Base-by-base conservation (phyloP, 2,888 invertebrate genomes). In the Ophonus ardosiacus region DNA sequence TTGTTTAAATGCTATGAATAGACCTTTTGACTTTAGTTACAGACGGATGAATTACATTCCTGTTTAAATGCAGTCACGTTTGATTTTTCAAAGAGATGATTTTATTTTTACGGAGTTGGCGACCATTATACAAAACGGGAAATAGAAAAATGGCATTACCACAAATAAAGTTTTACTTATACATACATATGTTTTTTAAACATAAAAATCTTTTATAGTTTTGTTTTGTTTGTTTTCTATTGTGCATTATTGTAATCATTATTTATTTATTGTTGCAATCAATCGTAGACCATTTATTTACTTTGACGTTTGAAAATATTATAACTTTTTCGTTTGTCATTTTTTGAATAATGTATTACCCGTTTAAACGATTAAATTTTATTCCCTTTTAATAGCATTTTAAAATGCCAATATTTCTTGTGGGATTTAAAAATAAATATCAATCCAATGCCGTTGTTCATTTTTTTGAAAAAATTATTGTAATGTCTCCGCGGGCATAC, bases 1-100 rank as follows among this genome's bases (percentile, higher is more conserved):
- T 40, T 74, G 71, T 74, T 74, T 74, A 43, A 74, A 51, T 74
- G 43, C 71, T 74, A 43, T 74, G 43, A 74, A 74, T 74, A 74
- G 71, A 17, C 71, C 43, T 40, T 68, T 74, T 74, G 43, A 74
- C 71, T 74, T 74, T 74, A 74, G 71, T 43, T 21, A 43, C 71
- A 43, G 71, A 74, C 40, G 21, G 43, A 74, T 74, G 71, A 74
- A 74, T 68, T 63, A 63, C 63, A 63, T 68, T 68, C 68, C 68
- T 15, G 68, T 68, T 38, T 68, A 68, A 68, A 63, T 63, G 63
- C 63, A 63, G 63, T 63, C 63, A 63, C 63, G 21, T 68, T 38
- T 31, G 68, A 68, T 68, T 68, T 68, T 68, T 63, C 63, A 63
- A 63, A 63, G 43, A 13, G 43, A 31, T n/a, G 6, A 13, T 10